Conservation (phyloP, 2,888 invertebrate species). For the Dicyrtoma fusca region DNA sequence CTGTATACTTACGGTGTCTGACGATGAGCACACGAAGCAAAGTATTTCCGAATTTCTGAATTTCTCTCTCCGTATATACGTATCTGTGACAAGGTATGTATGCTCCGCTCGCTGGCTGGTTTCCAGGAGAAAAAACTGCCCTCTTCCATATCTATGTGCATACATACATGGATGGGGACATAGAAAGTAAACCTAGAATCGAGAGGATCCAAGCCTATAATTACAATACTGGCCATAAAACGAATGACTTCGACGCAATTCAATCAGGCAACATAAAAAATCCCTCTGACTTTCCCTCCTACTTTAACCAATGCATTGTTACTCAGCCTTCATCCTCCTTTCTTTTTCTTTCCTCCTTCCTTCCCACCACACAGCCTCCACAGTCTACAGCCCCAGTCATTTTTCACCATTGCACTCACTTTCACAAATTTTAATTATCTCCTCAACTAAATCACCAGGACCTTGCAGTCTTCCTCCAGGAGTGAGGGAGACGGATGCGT, state of each 20-base stretch:
- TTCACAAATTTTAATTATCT: slow-evolving; percentile 40
- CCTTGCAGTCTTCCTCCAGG: no score
- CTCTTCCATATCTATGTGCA: not conserved
- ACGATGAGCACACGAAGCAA: not conserved
- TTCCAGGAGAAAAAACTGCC: slow-evolving; percentile 35
- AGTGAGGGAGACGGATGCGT: no score
- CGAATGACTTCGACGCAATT: slow-evolving; percentile 49
- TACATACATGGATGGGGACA: slow-evolving; percentile 9
- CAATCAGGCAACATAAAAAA: slow-evolving; percentile 46
- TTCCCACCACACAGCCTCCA: not conserved
- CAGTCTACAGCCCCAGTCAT: slow-evolving; percentile 12
- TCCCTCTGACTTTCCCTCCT: slow-evolving; percentile 1
- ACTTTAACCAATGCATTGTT: slow-evolving; percentile 22
- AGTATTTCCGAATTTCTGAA: not conserved
- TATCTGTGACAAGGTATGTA: no score
- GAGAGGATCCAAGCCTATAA: slow-evolving; percentile 37
- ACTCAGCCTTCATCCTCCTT: slow-evolving; percentile 13
- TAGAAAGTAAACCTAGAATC: slow-evolving; percentile 8
- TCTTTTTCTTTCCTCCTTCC: slow-evolving; percentile 16
- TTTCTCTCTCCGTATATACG: no score
- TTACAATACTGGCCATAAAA: slow-evolving; percentile 48
- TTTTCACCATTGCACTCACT: slow-evolving; percentile 23
- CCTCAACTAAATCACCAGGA: slow-evolving; percentile 14
- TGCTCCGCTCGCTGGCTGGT: slow-evolving; percentile 26
- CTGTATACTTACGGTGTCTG: not conserved